Conservation (phyloP, 2,888 invertebrate species). For the Seira ritae region DNA sequence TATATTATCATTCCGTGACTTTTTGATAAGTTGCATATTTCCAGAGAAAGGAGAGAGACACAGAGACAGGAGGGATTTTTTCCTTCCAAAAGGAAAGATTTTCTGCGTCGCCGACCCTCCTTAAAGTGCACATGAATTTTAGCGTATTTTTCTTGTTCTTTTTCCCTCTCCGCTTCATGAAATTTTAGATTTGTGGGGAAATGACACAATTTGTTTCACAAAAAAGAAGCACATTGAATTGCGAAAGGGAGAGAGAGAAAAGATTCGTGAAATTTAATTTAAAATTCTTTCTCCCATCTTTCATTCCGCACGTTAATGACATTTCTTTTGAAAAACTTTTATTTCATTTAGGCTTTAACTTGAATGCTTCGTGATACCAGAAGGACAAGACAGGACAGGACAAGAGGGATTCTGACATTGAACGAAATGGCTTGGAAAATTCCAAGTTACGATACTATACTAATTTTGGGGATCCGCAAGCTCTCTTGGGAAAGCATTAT, state of each 20-base stretch:
- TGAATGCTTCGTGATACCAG: too few species aligned
- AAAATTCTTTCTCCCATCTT: background rate
- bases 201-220: background rate
- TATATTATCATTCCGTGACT: background rate
- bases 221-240: background rate
- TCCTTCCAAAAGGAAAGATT: constrained; percentile 29
- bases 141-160: constrained; percentile 12
- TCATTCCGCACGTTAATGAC: constrained; percentile 6
- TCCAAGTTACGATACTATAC: background rate
- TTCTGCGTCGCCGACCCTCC: constrained; percentile 44
- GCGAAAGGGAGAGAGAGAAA: background rate
- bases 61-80: background rate
- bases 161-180: background rate
- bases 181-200: constrained; percentile 6
- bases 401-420: too few species aligned
- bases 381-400: too few species aligned
- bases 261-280: background rate
- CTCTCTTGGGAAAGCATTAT: too few species aligned
- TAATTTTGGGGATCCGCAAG: too few species aligned
- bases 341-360: too few species aligned
- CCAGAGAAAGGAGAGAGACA: background rate
- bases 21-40: background rate
- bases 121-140: constrained; percentile 26
- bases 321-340: background rate
- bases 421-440: background rate